phyloP scores from a whole-genome alignment of 2,888 invertebrate genomes.

The Homarus gammarus region DNA sequence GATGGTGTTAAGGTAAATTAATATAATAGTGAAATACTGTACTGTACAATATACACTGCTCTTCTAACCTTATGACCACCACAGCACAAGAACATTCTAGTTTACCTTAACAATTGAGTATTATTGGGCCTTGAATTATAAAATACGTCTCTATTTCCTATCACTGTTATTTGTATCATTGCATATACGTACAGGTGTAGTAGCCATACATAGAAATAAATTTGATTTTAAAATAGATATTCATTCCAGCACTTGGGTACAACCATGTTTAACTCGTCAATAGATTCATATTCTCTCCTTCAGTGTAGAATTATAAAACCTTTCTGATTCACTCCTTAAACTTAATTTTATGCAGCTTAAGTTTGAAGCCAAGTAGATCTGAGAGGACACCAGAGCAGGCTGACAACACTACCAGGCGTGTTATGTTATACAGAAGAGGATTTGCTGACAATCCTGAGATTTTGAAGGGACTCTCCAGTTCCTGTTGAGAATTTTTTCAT shows the following conservation, averaged over 20 bases:
- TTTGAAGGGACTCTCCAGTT: slow-evolving; percentile 97
- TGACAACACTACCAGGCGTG: slow-evolving; percentile 95
- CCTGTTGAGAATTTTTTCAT: slow-evolving; percentile 85
- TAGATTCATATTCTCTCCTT: background rate
- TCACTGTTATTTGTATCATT: background rate
- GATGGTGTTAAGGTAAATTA: background rate
- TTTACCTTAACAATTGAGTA: background rate
- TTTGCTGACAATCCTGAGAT: slow-evolving; percentile 97
- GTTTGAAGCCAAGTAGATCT: slow-evolving; percentile 96
- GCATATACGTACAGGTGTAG: background rate
- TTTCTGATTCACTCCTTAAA: slow-evolving; percentile 73
- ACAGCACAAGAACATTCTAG: background rate
- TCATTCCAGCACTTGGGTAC: background rate
- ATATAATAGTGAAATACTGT: background rate
- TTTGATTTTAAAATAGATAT: background rate
- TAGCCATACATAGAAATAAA: background rate
- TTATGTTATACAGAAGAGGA: slow-evolving; percentile 96
- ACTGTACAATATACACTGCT: background rate
- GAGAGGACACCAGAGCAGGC: slow-evolving; percentile 97
- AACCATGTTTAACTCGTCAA: background rate
- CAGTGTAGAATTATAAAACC: too few relatives aligned
- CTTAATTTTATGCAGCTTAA: slow-evolving; percentile 98
- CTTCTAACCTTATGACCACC: background rate
- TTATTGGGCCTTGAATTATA: background rate
- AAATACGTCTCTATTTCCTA: background rate